Percentiles rank a stretch among this genome's conserved stretches.
Evolutionary conservation across 2,113 vertebrate species (phyloP).

Genomic region (Podarcis raffonei): DNA sequence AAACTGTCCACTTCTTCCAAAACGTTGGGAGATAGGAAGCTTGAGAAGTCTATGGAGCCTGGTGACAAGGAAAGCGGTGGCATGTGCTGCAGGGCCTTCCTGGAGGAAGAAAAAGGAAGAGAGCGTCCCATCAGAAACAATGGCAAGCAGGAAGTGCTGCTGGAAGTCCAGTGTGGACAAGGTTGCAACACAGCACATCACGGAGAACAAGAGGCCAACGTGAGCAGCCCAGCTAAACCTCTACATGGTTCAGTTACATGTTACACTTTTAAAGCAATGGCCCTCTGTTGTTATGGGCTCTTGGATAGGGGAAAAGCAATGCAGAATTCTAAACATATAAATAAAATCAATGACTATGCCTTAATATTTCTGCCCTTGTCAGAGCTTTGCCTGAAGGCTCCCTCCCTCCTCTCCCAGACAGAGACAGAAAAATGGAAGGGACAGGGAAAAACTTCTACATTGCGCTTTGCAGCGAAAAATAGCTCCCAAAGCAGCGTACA

Average conservation of each 20-base stretch:
- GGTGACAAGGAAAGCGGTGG: conserved; percentile 91
- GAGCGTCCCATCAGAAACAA: conserved; percentile 15
- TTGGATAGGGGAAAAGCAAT: no score
- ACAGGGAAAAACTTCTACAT: no score
- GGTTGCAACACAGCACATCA: neutral
- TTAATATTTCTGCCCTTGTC: no score
- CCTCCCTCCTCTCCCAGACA: no score
- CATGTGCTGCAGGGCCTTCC: conserved; percentile 96
- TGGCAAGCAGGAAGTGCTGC: neutral
- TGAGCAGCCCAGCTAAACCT: neutral
- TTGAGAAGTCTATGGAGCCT: conserved; percentile 90
- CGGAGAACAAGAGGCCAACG: neutral
- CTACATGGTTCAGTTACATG: neutral
- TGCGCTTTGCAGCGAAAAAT: no score
- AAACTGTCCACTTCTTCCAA: conserved; percentile 96
- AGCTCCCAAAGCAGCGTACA: no score
- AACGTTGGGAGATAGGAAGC: conserved; percentile 93
- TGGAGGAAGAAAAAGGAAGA: conserved; percentile 50
- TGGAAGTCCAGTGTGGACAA: neutral
- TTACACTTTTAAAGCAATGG: no score
- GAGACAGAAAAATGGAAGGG: no score
- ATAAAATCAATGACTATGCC: no score
- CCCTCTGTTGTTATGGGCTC: no score
- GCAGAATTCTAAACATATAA: no score
- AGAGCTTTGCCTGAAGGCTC: no score